A percentile compares a stretch with the other conserved stretches of the same genome.
Conservation (phyloP, 1,140 invertebrate genomes). For the Leptinotarsa lineolata region DNA sequence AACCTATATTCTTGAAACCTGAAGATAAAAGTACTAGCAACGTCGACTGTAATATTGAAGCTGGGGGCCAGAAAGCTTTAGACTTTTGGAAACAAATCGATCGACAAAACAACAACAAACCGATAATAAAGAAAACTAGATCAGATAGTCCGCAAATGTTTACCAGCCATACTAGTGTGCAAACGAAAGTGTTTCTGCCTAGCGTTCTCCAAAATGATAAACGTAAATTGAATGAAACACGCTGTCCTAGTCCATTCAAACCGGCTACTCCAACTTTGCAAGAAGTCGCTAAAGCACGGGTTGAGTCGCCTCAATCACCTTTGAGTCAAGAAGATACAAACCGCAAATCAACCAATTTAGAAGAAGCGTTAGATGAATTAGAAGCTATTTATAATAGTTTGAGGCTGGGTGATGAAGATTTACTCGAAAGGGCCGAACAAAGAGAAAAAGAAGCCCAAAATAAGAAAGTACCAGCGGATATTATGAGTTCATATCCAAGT, state of each 20-base stretch:
- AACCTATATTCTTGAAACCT: conserved; percentile 61
- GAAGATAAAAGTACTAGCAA: conserved; percentile 29
- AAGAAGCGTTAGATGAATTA: conserved; percentile 84
- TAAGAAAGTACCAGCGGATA: conserved; percentile 41
- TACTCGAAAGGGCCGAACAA: conserved; percentile 76
- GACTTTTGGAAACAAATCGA: conserved; percentile 69
- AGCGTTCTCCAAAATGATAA: conserved; percentile 37
- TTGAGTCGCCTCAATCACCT: not conserved
- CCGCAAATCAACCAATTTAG: conserved; percentile 71
- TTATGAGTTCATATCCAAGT: conserved; percentile 35
- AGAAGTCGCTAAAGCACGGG: conserved; percentile 10
- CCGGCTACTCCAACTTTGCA: conserved; percentile 39
- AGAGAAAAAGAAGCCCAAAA: conserved; percentile 66
- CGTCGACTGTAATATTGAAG: conserved; percentile 32
- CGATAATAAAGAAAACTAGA: conserved; percentile 23
- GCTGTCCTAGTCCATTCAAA: conserved; percentile 45
- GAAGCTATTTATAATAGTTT: conserved; percentile 88
- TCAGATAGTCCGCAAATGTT: conserved; percentile 50
- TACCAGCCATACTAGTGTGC: conserved; percentile 50
- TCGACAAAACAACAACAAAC: conserved; percentile 55
- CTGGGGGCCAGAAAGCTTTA: conserved; percentile 55
- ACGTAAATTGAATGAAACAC: conserved; percentile 6
- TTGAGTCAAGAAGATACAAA: conserved; percentile 40
- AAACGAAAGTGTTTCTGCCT: conserved; percentile 50
- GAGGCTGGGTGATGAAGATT: conserved; percentile 78